Percentiles rank a stretch among this genome's conserved stretches.
Conservation (phyloP, 2,888 invertebrate genomes). For the Uropetala carovei region DNA sequence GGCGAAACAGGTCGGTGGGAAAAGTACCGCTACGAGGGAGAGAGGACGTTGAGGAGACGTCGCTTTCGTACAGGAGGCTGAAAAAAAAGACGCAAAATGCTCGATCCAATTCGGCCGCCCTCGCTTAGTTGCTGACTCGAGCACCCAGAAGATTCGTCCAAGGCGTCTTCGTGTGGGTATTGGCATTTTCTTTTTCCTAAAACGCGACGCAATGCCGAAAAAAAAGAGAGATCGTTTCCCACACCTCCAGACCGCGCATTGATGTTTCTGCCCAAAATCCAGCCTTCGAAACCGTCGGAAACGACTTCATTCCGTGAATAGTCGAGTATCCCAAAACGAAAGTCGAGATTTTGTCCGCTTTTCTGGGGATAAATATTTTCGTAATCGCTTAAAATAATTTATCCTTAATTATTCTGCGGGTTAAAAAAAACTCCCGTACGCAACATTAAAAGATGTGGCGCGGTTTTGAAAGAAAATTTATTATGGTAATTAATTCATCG, state of each 20-base stretch:
- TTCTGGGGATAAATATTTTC: not conserved
- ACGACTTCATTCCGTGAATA: too few relatives aligned
- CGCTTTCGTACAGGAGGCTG: not conserved
- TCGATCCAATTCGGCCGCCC: not conserved
- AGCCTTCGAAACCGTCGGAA: too few relatives aligned
- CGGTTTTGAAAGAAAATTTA: too few relatives aligned
- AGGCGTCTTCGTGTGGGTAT: not conserved
- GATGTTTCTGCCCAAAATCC: not conserved
- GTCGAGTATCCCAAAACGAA: not conserved
- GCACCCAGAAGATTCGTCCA: not conserved
- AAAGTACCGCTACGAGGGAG: not conserved
- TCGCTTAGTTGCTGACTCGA: not conserved
- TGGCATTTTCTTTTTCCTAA: too few relatives aligned
- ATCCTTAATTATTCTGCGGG: too few relatives aligned
- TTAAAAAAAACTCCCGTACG: too few relatives aligned
- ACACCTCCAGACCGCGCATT: not conserved
- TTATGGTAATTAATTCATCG: too few relatives aligned
- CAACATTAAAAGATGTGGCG: too few relatives aligned
- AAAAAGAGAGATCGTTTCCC: too few relatives aligned
- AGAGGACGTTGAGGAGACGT: not conserved
- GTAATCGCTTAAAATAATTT: too few relatives aligned
- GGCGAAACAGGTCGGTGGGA: not conserved
- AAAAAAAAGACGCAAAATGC: slow-evolving; percentile 18
- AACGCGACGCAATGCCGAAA: too few relatives aligned
- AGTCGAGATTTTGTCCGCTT: not conserved